These are phyloP conservation scores for Phymatocera aterrima DNA, from an alignment of 2,888 invertebrate species.

Conservation along the genomic window DNA sequence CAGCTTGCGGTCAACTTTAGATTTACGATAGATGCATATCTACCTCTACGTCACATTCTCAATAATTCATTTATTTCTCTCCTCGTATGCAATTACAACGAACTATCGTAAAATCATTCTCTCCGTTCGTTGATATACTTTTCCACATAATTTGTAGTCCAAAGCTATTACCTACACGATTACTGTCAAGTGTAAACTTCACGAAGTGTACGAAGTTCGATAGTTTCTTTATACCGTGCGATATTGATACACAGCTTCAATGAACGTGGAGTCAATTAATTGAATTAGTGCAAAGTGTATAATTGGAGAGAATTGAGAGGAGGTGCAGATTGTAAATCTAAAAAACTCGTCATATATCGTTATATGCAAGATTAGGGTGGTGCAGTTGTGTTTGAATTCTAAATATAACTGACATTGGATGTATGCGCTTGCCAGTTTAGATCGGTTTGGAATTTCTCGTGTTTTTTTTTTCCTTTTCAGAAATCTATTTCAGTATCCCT, in stretches of 20 bases:
- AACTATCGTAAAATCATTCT: too few relatives aligned
- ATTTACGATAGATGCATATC: neutral
- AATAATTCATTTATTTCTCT: neutral
- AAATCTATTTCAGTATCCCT: conserved; percentile 45
- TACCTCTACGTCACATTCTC: neutral
- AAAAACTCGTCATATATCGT: neutral
- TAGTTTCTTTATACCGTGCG: too few relatives aligned
- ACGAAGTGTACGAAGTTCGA: too few relatives aligned
- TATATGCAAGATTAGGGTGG: conserved; percentile 8
- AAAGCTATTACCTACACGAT: too few relatives aligned
- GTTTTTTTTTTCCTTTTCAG: conserved; percentile 27
- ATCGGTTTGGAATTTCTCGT: conserved; percentile 36
- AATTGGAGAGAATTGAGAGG: neutral
- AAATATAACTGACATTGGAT: conserved; percentile 33
- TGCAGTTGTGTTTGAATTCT: conserved; percentile 32
- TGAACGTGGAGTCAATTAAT: too few relatives aligned
- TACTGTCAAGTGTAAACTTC: too few relatives aligned
- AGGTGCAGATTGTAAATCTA: neutral
- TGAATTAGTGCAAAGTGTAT: too few relatives aligned
- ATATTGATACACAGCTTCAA: too few relatives aligned
- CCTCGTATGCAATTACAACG: too few relatives aligned
- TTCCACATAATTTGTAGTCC: too few relatives aligned
- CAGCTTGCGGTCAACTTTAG: conserved; percentile 22
- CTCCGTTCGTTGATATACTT: too few relatives aligned
- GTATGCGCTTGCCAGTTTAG: conserved; percentile 9